These are phyloP conservation scores for Hystrix cristata DNA, from an alignment of 2,113 vertebrate species.

Conservation along the genomic window DNA sequence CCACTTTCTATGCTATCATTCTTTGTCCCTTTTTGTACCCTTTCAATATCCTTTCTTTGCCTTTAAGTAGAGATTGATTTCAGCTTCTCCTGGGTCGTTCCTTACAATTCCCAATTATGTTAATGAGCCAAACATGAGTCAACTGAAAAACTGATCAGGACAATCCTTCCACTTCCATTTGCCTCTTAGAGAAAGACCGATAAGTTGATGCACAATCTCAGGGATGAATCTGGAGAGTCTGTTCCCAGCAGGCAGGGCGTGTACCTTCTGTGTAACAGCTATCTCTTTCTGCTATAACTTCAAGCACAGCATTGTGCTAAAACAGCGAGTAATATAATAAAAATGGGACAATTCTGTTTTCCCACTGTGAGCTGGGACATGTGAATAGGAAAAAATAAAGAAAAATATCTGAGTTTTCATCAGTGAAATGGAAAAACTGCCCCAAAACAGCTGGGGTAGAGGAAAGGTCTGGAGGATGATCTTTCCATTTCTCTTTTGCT, in stretches of 20 bases:
- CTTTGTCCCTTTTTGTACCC: slow-evolving; percentile 1
- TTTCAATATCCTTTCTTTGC: neutral
- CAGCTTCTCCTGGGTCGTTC: neutral
- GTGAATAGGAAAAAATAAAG: slow-evolving; percentile 75
- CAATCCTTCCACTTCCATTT: slow-evolving; percentile 60
- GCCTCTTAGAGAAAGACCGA: slow-evolving; percentile 74
- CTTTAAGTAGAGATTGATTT: neutral
- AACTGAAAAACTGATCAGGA: slow-evolving; percentile 67
- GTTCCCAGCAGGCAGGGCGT: slow-evolving; percentile 84
- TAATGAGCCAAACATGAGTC: slow-evolving; percentile 70
- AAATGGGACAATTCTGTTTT: slow-evolving; percentile 69
- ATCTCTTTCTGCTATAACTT: slow-evolving; percentile 69
- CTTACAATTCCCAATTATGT: neutral
- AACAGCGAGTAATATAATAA: slow-evolving; percentile 79
- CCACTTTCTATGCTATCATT: neutral
- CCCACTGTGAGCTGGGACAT: slow-evolving; percentile 67
- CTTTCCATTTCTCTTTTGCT: slow-evolving; percentile 82
- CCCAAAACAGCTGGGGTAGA: slow-evolving; percentile 74
- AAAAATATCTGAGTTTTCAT: slow-evolving; percentile 76
- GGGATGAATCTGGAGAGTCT: slow-evolving; percentile 76
- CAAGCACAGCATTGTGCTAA: slow-evolving; percentile 71
- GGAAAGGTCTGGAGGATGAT: slow-evolving; percentile 68
- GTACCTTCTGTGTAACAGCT: slow-evolving; percentile 72
- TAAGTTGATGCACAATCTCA: slow-evolving; percentile 69
- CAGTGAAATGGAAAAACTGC: slow-evolving; percentile 71